A percentile compares a stretch with the other conserved stretches of the same genome.
phyloP scores from a whole-genome alignment of 2,797 vertebrate species.

The Bucorvus abyssinicus region DNA sequence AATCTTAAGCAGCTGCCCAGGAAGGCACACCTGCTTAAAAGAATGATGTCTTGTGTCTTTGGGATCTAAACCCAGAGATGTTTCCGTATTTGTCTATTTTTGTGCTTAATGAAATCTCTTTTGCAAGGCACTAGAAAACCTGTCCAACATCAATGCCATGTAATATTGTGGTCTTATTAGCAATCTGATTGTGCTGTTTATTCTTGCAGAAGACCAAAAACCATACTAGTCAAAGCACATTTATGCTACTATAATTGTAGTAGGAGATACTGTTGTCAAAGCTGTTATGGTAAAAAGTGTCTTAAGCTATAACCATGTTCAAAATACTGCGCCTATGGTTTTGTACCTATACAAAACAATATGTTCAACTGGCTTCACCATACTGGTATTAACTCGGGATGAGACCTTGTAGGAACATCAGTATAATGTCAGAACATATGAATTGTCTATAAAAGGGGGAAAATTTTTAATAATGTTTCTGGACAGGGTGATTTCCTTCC shows the following conservation, averaged over 20 bases:
- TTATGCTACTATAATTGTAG: background rate
- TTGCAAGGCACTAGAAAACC: background rate
- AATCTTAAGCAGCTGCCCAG: slow-evolving; percentile 73
- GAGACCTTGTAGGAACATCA: background rate
- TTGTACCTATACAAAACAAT: background rate
- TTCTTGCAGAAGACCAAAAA: background rate
- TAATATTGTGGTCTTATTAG: background rate
- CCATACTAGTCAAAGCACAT: background rate
- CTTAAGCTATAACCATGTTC: background rate
- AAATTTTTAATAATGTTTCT: background rate
- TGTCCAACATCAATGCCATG: background rate
- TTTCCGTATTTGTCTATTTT: slow-evolving; percentile 19
- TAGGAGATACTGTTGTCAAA: background rate
- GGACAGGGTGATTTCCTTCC: background rate
- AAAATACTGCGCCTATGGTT: background rate
- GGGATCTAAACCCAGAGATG: background rate
- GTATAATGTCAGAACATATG: background rate
- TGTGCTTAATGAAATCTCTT: background rate
- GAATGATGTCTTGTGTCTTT: slow-evolving; percentile 31
- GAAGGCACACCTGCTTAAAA: slow-evolving; percentile 68
- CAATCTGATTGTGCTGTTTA: background rate
- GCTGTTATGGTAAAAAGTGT: background rate
- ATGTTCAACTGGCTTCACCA: background rate
- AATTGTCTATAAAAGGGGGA: background rate
- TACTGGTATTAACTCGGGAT: background rate